A percentile compares a stretch with the other conserved stretches of the same genome.
phyloP scores from a whole-genome alignment of 2,888 invertebrate species.

The Aphodius granarius region DNA sequence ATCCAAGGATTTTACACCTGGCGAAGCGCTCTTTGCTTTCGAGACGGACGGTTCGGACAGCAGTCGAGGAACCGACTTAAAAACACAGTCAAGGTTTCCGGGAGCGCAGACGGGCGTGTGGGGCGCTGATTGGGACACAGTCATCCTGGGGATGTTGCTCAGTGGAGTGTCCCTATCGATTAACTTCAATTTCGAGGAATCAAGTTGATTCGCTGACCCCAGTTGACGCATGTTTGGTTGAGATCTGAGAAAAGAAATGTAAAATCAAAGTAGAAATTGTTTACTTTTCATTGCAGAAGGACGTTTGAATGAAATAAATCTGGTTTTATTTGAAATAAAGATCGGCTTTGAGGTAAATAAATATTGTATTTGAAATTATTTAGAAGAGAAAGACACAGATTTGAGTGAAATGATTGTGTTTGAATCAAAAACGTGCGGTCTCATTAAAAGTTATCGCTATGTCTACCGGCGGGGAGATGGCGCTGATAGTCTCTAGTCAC shows the following conservation, averaged over 20 bases:
- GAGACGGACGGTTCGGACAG: conserved; percentile 49
- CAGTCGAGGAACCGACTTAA: conserved; percentile 48
- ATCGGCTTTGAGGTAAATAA: too few species aligned
- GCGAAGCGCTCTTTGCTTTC: conserved; percentile 37
- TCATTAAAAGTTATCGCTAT: too few species aligned
- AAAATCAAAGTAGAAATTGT: conserved; percentile 3
- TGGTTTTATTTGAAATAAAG: too few species aligned
- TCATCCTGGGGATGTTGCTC: conserved; percentile 43
- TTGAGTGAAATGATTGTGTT: too few species aligned
- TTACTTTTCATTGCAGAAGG: too few species aligned
- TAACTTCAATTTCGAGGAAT: conserved; percentile 48
- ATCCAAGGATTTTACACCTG: conserved; percentile 39
- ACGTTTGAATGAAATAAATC: too few species aligned
- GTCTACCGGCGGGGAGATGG: too few species aligned
- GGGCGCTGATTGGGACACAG: conserved; percentile 52
- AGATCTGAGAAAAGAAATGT: conserved; percentile 41
- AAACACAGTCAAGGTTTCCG: conserved; percentile 43
- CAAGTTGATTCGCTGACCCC: conserved; percentile 48
- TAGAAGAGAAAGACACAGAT: too few species aligned
- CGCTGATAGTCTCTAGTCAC: too few species aligned
- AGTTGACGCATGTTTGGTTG: conserved; percentile 53
- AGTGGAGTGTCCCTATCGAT: conserved; percentile 46
- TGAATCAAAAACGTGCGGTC: too few species aligned
- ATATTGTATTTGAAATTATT: too few species aligned
- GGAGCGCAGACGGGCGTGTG: conserved; percentile 53